Conservation (phyloP, 2,797 vertebrate genomes). For the Gadopsis marmoratus region DNA sequence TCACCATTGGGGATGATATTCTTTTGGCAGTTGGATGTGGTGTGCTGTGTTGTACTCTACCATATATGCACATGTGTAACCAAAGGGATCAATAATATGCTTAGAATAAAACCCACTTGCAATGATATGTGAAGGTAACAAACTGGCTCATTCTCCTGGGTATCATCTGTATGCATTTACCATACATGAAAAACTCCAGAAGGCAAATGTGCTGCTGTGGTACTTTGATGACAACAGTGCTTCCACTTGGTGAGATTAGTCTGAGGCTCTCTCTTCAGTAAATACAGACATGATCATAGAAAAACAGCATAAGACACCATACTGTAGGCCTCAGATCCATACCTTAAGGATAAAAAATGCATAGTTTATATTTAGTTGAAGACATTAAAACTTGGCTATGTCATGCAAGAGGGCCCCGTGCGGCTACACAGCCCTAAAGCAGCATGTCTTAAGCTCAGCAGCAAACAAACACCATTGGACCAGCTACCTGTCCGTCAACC, state of each 20-base stretch:
- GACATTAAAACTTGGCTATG: slow-evolving; percentile 1
- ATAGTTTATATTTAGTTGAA: background rate
- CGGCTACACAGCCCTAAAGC: slow-evolving; percentile 45
- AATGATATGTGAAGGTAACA: background rate
- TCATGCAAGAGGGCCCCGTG: slow-evolving; percentile 35
- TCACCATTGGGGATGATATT: background rate
- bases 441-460: slow-evolving; percentile 58
- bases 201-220: background rate
- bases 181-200: background rate
- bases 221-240: slow-evolving; percentile 2
- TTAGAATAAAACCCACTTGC: background rate
- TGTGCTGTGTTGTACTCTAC: background rate
- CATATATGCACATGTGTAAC: background rate
- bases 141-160: background rate
- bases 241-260: slow-evolving; percentile 1
- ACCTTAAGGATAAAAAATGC: background rate
- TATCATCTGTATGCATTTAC: background rate
- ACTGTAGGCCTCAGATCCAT: background rate
- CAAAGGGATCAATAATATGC: background rate
- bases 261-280: background rate
- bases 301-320: background rate
- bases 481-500: slow-evolving; percentile 48
- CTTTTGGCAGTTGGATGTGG: background rate
- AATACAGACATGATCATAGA: background rate
- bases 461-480: slow-evolving; percentile 44